Evolutionary conservation across 2,888 invertebrate species (phyloP).

Genomic region (Tetramorium bicarinatum): DNA sequence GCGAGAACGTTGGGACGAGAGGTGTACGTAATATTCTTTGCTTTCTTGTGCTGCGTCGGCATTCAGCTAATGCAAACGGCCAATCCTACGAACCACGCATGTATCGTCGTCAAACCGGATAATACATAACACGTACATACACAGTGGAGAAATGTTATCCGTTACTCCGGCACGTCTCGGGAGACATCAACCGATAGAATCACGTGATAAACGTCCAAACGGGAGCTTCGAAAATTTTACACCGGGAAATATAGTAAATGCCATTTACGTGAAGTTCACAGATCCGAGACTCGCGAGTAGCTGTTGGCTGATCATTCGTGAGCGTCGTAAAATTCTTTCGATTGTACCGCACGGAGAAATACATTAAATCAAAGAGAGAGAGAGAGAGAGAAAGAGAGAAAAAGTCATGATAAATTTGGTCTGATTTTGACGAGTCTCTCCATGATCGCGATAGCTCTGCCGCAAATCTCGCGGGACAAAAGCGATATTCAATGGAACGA

Average conservation of each 20-base stretch:
- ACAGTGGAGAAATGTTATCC: constrained; percentile 16
- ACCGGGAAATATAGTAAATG: constrained; percentile 17
- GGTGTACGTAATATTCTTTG: neutral
- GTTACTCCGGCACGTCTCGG: constrained; percentile 4
- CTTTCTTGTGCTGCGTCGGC: neutral
- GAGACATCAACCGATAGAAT: neutral
- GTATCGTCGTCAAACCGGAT: constrained; percentile 13
- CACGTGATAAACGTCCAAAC: neutral
- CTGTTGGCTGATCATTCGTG: neutral
- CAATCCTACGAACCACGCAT: neutral
- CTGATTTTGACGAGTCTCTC: neutral
- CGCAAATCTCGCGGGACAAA: constrained; percentile 44
- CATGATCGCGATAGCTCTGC: neutral
- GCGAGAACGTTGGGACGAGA: neutral
- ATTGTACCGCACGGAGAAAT: neutral
- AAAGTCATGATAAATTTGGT: neutral
- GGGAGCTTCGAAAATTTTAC: constrained; percentile 19
- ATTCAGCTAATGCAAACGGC: constrained; percentile 34
- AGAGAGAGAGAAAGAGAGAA: neutral
- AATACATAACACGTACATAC: constrained; percentile 3
- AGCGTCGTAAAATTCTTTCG: constrained; percentile 29
- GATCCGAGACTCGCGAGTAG: neutral
- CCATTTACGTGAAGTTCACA: constrained; percentile 23
- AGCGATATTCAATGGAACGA: constrained; percentile 35
- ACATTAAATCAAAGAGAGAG: neutral